These are phyloP conservation scores for Galaxea fascicularis DNA, from an alignment of 92 coral and sea anemone species.

Conservation along the genomic window DNA sequence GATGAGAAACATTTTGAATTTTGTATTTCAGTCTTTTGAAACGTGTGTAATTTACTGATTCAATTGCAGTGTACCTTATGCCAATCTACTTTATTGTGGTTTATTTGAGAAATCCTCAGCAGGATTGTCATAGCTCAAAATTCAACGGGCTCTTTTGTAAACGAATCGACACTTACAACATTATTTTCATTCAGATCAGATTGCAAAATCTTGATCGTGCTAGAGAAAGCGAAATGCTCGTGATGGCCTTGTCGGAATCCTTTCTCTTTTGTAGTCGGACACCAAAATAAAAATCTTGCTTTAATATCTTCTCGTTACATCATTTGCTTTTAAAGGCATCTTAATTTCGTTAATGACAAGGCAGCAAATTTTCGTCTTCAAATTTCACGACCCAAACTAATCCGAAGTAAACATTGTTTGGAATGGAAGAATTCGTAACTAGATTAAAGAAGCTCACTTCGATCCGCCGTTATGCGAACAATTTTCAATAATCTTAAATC, in stretches of 20 bases:
- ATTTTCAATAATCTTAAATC: slow-evolving; percentile 1
- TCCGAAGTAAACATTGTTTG: slow-evolving; percentile 24
- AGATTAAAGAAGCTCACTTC: neutral
- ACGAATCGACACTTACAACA: neutral
- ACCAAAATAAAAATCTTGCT: slow-evolving; percentile 6
- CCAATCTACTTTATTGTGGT: slow-evolving; percentile 7
- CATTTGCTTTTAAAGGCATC: neutral
- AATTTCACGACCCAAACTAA: neutral
- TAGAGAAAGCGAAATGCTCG: slow-evolving; percentile 24
- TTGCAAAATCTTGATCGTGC: neutral
- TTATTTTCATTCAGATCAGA: neutral
- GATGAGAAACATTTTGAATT: slow-evolving; percentile 9
- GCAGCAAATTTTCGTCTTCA: neutral
- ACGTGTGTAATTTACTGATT: neutral
- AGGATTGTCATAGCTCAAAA: slow-evolving; percentile 3
- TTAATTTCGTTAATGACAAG: neutral
- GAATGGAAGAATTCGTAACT: slow-evolving; percentile 7
- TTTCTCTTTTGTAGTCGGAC: neutral
- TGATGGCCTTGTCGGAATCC: slow-evolving; percentile 3
- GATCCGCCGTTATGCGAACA: slow-evolving; percentile 21
- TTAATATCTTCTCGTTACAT: too few relatives aligned
- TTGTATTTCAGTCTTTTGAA: slow-evolving; percentile 1
- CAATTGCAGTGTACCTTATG: neutral
- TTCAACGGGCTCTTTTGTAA: neutral
- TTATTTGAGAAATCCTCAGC: slow-evolving; percentile 8